phyloP scores from a whole-genome alignment of 2,113 vertebrate genomes.

The Pardalotus punctatus region DNA sequence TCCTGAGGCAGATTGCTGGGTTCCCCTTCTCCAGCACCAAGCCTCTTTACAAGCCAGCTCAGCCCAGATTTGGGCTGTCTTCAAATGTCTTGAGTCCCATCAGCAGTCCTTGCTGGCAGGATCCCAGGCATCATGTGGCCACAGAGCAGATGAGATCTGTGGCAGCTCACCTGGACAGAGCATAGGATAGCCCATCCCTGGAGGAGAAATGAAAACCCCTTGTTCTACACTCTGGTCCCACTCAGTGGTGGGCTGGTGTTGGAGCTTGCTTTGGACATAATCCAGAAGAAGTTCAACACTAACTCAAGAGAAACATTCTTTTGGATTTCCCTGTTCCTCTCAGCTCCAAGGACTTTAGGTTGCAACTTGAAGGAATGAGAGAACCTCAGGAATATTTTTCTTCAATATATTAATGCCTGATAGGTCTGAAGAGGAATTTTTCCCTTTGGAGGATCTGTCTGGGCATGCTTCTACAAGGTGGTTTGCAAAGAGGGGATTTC shows the following conservation, averaged over 20 bases:
- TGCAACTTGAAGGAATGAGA: background rate
- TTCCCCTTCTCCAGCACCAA: background rate
- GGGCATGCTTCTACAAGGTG: background rate
- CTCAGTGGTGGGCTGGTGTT: background rate
- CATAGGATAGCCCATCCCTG: background rate
- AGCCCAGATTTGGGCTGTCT: background rate
- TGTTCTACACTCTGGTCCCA: background rate
- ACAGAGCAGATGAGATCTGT: background rate
- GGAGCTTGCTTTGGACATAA: background rate
- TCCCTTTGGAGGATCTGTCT: background rate
- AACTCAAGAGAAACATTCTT: background rate
- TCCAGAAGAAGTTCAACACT: background rate
- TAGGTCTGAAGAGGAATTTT: background rate
- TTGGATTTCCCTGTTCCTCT: fast-evolving
- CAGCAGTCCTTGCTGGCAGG: fast-evolving
- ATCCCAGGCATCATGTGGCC: fast-evolving
- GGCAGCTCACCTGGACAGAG: background rate
- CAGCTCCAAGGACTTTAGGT: background rate
- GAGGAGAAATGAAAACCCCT: background rate
- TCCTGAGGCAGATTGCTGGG: background rate
- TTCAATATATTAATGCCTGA: background rate
- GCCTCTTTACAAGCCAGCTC: background rate
- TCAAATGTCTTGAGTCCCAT: background rate
- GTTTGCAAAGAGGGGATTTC: background rate
- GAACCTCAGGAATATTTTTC: background rate